phyloP scores from a whole-genome alignment of 2,888 invertebrate species.

The Agrypnus murinus region DNA sequence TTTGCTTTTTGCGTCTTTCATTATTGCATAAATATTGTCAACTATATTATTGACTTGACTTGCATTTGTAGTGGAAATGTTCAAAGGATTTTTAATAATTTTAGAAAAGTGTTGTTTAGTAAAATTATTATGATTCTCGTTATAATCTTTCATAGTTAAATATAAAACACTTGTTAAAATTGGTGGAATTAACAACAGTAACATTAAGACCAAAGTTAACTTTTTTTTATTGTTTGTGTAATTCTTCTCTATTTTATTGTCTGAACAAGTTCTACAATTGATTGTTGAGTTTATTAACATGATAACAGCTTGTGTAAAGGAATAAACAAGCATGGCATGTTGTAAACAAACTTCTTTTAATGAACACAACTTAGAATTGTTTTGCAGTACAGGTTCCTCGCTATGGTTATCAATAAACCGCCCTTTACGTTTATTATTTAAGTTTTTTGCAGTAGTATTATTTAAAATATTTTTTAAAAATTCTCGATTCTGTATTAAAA shows the following conservation, averaged over 20 bases:
- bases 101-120: slow-evolving; percentile 52
- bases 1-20: slow-evolving; percentile 40
- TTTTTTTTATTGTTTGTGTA: background rate
- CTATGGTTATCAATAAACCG: background rate
- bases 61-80: slow-evolving; percentile 56
- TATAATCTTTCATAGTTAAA: slow-evolving; percentile 50
- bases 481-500: slow-evolving; percentile 19
- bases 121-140: background rate
- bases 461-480: slow-evolving; percentile 16
- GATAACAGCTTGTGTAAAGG: slow-evolving; percentile 64
- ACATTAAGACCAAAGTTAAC: slow-evolving; percentile 24
- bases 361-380: slow-evolving; percentile 14
- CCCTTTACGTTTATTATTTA: slow-evolving; percentile 3
- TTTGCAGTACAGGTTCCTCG: background rate
- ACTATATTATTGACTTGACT: slow-evolving; percentile 62
- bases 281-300: slow-evolving; percentile 60
- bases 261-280: slow-evolving; percentile 56
- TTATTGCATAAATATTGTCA: slow-evolving; percentile 63
- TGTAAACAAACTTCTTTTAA: slow-evolving; percentile 59
- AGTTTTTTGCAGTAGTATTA: background rate
- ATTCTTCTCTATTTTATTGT: background rate
- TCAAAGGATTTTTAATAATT: slow-evolving; percentile 60
- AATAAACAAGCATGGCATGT: slow-evolving; percentile 64
- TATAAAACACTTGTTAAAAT: slow-evolving; percentile 58
- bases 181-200: slow-evolving; percentile 57